Evolutionary conservation across 1,140 invertebrate genomes (phyloP).

Genomic region (Drosophila watanabei): DNA sequence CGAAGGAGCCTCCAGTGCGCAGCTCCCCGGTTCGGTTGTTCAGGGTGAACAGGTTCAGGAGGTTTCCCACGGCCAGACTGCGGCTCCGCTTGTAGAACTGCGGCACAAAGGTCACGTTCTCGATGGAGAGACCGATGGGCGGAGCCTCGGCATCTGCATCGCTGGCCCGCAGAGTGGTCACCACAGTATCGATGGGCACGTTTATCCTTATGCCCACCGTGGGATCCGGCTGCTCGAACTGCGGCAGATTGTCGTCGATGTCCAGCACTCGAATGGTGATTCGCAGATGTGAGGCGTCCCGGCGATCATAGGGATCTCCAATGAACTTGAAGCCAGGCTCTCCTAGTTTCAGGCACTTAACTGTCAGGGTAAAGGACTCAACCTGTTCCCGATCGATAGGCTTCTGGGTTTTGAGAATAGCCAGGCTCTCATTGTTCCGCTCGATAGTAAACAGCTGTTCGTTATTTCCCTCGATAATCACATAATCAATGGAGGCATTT

Average conservation of each 20-base stretch:
- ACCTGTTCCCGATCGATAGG: slow-evolving; percentile 89
- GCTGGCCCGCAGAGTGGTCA: slow-evolving; percentile 89
- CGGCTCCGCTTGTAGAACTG: slow-evolving; percentile 87
- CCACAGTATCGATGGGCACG: slow-evolving; percentile 90
- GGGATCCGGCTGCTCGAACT: slow-evolving; percentile 89
- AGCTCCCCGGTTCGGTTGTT: slow-evolving; percentile 90
- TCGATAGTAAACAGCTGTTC: slow-evolving; percentile 89
- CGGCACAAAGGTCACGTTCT: slow-evolving; percentile 89
- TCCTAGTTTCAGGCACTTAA: slow-evolving; percentile 88
- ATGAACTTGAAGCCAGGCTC: slow-evolving; percentile 84
- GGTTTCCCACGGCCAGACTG: slow-evolving; percentile 85
- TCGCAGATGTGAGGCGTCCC: slow-evolving; percentile 90
- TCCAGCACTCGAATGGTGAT: slow-evolving; percentile 89
- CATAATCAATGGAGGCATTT: slow-evolving; percentile 91
- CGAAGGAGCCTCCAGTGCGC: slow-evolving; percentile 89
- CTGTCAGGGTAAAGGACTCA: slow-evolving; percentile 88
- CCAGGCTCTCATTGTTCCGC: slow-evolving; percentile 89
- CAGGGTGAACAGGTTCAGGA: slow-evolving; percentile 87
- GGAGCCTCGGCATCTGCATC: slow-evolving; percentile 90
- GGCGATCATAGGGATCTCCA: slow-evolving; percentile 78
- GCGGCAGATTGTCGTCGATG: slow-evolving; percentile 91
- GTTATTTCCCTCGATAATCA: slow-evolving; percentile 91
- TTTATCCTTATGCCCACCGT: slow-evolving; percentile 91
- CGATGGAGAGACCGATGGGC: slow-evolving; percentile 89
- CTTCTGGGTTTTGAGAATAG: slow-evolving; percentile 87